Percentiles rank a stretch among this genome's conserved stretches.
Evolutionary conservation across 2,797 vertebrate genomes (phyloP).

Genomic region (Cyprinella venusta): DNA sequence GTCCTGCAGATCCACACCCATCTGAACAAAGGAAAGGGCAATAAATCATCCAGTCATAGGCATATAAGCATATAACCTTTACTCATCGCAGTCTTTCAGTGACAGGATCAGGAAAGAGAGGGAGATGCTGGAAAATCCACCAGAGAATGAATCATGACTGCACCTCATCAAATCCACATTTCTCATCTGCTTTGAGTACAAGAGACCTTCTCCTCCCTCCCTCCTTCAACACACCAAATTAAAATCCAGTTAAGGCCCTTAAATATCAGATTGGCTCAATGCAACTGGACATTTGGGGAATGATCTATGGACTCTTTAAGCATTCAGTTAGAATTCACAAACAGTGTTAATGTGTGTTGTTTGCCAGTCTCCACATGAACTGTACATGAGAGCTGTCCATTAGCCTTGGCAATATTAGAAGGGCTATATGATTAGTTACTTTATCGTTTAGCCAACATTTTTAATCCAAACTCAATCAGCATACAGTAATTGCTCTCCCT

Average conservation of each 20-base stretch:
- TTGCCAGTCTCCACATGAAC: not conserved
- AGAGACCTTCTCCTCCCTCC: slow-evolving; percentile 19
- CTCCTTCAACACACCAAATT: slow-evolving; percentile 31
- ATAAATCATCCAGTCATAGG: slow-evolving; percentile 53
- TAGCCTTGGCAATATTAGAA: not conserved
- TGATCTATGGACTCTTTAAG: not conserved
- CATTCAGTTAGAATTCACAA: slow-evolving; percentile 25
- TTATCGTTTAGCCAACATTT: not conserved
- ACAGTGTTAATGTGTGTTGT: not conserved
- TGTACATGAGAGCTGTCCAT: not conserved
- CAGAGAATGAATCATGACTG: slow-evolving; percentile 49
- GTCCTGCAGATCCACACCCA: slow-evolving; percentile 36
- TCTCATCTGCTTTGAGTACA: slow-evolving; percentile 28
- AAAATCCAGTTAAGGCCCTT: slow-evolving; percentile 40
- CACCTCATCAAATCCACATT: slow-evolving; percentile 57
- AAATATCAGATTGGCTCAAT: slow-evolving; percentile 33
- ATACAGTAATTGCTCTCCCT: not conserved
- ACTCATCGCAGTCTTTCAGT: slow-evolving; percentile 40
- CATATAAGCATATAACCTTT: slow-evolving; percentile 60
- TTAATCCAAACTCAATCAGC: not conserved
- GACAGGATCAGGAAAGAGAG: slow-evolving; percentile 47
- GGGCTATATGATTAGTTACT: not conserved
- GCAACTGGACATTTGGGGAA: slow-evolving; percentile 4
- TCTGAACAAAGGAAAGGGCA: slow-evolving; percentile 55
- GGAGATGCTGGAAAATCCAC: slow-evolving; percentile 32